A percentile compares a stretch with the other conserved stretches of the same genome.
These are phyloP conservation scores for Calyptomena viridis DNA, from an alignment of 2,113 vertebrate species.

Conservation along the genomic window DNA sequence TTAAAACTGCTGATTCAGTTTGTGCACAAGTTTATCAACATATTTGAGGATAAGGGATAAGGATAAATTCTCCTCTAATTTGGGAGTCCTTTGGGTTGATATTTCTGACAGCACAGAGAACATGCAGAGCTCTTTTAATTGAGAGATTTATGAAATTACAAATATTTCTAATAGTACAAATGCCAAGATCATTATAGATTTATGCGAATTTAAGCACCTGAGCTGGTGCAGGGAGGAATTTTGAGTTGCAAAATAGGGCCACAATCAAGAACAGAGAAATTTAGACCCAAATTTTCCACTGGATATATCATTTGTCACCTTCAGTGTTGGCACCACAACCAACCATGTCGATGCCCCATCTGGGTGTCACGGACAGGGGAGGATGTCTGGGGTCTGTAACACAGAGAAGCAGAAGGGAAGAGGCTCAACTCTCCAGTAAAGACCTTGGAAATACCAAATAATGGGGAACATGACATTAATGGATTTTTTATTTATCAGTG, in stretches of 20 bases:
- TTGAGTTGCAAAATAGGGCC: not conserved
- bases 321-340: not conserved
- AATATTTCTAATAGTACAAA: not conserved
- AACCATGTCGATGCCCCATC: not conserved
- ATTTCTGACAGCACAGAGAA: not conserved
- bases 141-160: not conserved
- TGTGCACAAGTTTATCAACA: not conserved
- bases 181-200: not conserved
- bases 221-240: not conserved
- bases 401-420: not conserved
- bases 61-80: not conserved
- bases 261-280: fast-evolving
- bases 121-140: not conserved
- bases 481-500: constrained; percentile 19
- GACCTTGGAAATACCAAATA: not conserved
- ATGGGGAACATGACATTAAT: not conserved
- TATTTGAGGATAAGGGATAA: not conserved
- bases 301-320: not conserved
- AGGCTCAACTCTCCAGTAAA: not conserved
- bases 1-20: constrained; percentile 34
- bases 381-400: constrained; percentile 57
- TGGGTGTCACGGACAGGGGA: constrained; percentile 39
- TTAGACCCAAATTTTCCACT: not conserved
- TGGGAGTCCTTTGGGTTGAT: not conserved
- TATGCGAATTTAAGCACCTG: not conserved